Evolutionary conservation across 2,797 vertebrate genomes (phyloP).

Genomic region (Psittacula derbiana): DNA sequence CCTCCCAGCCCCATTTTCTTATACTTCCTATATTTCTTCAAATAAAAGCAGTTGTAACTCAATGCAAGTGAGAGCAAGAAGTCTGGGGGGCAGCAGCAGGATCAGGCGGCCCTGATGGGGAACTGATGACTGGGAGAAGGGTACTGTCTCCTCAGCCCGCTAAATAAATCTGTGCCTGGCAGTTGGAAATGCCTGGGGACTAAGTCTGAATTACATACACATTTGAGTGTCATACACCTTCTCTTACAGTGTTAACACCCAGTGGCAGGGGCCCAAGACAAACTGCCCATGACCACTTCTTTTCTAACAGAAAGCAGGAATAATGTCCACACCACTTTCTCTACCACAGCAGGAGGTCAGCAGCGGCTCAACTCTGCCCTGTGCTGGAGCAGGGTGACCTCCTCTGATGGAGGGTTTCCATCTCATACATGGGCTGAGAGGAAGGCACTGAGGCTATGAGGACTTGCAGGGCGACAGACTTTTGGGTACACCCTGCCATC

Average conservation of each 20-base stretch:
- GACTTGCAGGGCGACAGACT: neutral
- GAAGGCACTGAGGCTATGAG: neutral
- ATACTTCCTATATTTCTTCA: neutral
- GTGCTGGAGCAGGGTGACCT: neutral
- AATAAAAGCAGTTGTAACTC: neutral
- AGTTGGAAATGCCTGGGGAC: neutral
- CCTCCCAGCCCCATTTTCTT: neutral
- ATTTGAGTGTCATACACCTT: neutral
- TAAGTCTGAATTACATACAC: neutral
- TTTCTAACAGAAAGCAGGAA: neutral
- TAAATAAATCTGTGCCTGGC: neutral
- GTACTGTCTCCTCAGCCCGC: neutral
- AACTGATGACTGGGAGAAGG: neutral
- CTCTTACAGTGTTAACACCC: neutral
- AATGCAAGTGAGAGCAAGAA: neutral
- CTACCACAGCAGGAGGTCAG: neutral
- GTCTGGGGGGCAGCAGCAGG: neutral
- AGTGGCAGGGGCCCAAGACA: neutral
- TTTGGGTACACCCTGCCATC: neutral
- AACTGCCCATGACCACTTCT: neutral
- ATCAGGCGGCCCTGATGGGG: neutral
- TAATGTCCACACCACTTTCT: neutral
- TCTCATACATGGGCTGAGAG: accelerated
- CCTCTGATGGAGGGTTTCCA: neutral
- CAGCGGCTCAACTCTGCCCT: neutral